A percentile compares a stretch with the other conserved stretches of the same genome.
Conservation (phyloP, 2,797 vertebrate species). For the Coregonus sp. region DNA sequence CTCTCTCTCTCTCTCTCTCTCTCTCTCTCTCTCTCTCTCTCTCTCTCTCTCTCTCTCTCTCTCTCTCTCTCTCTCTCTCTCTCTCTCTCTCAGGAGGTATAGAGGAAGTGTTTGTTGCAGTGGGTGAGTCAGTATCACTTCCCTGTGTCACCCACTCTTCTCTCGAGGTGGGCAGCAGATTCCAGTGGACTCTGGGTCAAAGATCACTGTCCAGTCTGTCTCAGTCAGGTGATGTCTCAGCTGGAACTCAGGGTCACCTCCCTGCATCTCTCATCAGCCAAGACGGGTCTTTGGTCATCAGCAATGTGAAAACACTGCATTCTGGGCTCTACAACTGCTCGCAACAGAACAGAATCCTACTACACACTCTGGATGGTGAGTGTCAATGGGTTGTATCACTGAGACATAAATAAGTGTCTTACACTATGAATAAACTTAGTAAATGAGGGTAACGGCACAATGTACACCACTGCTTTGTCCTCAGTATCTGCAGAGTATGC, state of each 20-base stretch:
- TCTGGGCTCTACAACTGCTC: conserved; percentile 58
- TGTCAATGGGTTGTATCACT: neutral
- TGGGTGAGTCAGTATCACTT: conserved; percentile 60
- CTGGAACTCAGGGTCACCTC: neutral
- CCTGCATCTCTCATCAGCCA: conserved; percentile 6
- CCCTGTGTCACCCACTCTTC: conserved; percentile 51
- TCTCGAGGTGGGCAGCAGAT: neutral
- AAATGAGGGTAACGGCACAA: neutral
- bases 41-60: too few relatives aligned
- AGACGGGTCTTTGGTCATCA: conserved; percentile 45
- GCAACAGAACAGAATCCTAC: conserved; percentile 38
- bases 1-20: too few relatives aligned
- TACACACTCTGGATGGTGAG: conserved; percentile 61
- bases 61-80: neutral
- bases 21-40: too few relatives aligned
- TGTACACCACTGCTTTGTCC: neutral
- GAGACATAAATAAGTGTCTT: neutral
- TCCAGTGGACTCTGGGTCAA: conserved; percentile 28
- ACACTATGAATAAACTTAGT: neutral
- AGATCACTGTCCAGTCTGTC: neutral
- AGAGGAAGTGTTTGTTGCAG: conserved; percentile 65
- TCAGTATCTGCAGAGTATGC: conserved; percentile 46
- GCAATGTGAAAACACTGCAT: conserved; percentile 37
- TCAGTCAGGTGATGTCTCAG: neutral
- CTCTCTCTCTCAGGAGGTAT: conserved; percentile 51